Evolutionary conservation across 2,797 vertebrate genomes (phyloP).

Genomic region (Ciconia nigra): DNA sequence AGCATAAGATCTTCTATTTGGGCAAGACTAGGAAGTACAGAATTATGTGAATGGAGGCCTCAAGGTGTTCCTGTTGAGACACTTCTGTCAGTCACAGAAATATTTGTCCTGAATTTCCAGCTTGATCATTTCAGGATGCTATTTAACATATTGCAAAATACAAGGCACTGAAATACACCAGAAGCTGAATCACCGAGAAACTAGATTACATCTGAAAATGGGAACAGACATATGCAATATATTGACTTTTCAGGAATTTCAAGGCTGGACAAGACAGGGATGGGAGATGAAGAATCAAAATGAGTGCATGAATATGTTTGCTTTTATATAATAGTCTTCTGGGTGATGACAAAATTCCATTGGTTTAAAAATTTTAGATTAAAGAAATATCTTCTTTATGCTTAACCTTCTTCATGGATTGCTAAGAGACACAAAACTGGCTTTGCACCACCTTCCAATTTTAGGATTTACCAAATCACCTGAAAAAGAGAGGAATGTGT

Average conservation of each 20-base stretch:
- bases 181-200: not conserved
- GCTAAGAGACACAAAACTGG: not conserved
- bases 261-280: not conserved
- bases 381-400: not conserved
- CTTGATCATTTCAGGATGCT: not conserved
- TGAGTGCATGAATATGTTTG: not conserved
- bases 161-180: not conserved
- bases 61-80: not conserved
- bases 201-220: not conserved
- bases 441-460: not conserved
- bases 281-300: not conserved
- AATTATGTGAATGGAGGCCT: not conserved
- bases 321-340: not conserved
- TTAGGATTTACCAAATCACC: not conserved
- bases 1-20: not conserved
- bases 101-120: not conserved
- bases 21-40: not conserved
- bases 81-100: not conserved
- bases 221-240: not conserved
- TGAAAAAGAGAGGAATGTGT: not conserved
- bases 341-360: not conserved
- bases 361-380: not conserved
- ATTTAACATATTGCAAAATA: conserved; percentile 8
- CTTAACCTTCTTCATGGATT: not conserved
- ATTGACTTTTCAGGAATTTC: conserved; percentile 11